These are phyloP conservation scores for Tautogolabrus adspersus DNA, from an alignment of 2,113 vertebrate species.

Conservation along the genomic window DNA sequence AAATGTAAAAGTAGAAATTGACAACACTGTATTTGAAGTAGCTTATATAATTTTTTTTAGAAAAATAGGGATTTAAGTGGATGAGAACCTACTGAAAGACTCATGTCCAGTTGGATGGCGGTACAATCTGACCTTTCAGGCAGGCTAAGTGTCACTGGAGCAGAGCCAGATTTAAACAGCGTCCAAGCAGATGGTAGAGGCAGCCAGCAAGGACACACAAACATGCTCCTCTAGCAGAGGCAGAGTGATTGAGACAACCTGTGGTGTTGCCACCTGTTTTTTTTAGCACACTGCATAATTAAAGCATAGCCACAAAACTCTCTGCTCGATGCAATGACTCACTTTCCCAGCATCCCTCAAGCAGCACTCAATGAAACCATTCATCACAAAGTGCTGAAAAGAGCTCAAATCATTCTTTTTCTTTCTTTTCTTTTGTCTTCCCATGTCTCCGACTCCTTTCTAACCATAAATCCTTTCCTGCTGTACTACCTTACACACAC, in stretches of 20 bases:
- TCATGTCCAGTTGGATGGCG: conserved; percentile 30
- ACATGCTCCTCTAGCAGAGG: conserved; percentile 60
- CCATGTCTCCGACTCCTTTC: conserved; percentile 6
- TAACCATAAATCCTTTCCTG: conserved; percentile 33
- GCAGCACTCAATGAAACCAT: conserved; percentile 34
- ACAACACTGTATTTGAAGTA: not conserved
- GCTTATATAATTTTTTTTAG: not conserved
- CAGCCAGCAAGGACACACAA: conserved; percentile 62
- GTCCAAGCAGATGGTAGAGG: conserved; percentile 71
- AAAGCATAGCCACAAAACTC: conserved; percentile 65
- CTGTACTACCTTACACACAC: conserved; percentile 5
- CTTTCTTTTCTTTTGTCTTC: conserved; percentile 24
- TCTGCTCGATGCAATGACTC: conserved; percentile 63
- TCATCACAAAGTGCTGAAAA: conserved; percentile 45
- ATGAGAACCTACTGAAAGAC: conserved; percentile 9
- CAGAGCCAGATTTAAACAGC: conserved; percentile 62
- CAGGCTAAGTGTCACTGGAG: conserved; percentile 71
- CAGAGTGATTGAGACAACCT: conserved; percentile 69
- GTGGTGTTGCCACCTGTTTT: conserved; percentile 80
- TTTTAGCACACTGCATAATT: conserved; percentile 70
- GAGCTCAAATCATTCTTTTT: conserved; percentile 30
- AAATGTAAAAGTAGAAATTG: no score
- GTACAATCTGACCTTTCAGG: conserved; percentile 68
- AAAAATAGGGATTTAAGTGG: not conserved
- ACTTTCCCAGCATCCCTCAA: conserved; percentile 69